phyloP scores from a whole-genome alignment of 1,140 invertebrate species.

The Linepithema humile region DNA sequence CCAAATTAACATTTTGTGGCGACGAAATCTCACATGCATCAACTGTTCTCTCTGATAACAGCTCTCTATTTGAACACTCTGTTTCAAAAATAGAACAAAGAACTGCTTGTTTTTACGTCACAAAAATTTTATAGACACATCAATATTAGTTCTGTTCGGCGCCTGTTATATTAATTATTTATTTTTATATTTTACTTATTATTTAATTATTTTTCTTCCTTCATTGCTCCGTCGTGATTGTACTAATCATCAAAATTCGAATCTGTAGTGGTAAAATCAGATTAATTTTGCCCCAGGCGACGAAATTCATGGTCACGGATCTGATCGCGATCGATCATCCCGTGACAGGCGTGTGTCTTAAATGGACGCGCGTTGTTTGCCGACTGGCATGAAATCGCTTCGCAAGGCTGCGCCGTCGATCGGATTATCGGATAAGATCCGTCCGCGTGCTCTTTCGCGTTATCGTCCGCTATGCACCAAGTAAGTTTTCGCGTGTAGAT shows the following conservation, averaged over 20 bases:
- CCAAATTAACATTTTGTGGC: slow-evolving; percentile 16
- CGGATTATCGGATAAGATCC: slow-evolving; percentile 41
- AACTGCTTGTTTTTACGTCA: background rate
- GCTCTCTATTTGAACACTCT: background rate
- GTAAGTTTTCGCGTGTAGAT: slow-evolving; percentile 8
- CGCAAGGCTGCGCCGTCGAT: background rate
- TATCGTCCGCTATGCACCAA: slow-evolving; percentile 26
- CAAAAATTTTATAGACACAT: background rate
- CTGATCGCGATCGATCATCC: slow-evolving; percentile 34
- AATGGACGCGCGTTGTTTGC: background rate
- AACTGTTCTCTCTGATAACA: background rate
- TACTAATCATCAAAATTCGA: background rate
- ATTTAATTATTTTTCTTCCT: background rate
- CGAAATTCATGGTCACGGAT: slow-evolving; percentile 20
- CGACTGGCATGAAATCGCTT: slow-evolving; percentile 18
- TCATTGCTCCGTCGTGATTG: background rate
- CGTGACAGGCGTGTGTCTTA: background rate
- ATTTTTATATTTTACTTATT: background rate
- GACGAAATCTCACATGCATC: background rate
- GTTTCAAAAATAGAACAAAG: background rate
- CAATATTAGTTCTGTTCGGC: background rate
- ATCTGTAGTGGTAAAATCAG: background rate
- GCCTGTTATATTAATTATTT: background rate
- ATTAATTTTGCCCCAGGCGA: background rate
- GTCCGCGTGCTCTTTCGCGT: background rate